Percentiles rank a stretch among this genome's conserved stretches.
These are phyloP conservation scores for Tetragnatha montana DNA, from an alignment of 2,888 invertebrate species.

Conservation along the genomic window DNA sequence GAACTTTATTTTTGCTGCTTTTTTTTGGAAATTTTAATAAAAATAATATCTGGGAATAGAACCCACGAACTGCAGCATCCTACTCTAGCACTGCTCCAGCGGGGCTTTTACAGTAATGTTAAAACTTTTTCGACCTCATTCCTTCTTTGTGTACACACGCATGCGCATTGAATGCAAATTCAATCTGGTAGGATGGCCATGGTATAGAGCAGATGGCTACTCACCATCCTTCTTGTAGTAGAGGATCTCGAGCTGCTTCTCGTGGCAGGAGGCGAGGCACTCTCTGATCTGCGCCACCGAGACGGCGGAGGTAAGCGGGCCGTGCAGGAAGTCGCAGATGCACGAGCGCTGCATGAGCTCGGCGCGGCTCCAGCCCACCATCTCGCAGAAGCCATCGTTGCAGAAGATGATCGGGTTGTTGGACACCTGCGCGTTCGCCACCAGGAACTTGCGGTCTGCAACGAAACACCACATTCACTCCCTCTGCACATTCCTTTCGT, in stretches of 20 bases:
- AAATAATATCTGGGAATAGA: too few relatives aligned
- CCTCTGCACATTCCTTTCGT: not conserved
- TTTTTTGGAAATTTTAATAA: too few relatives aligned
- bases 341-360: conserved; percentile 88
- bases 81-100: too few relatives aligned
- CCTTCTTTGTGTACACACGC: too few relatives aligned
- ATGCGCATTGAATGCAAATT: too few relatives aligned
- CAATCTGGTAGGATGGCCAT: not conserved
- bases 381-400: conserved; percentile 88
- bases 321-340: conserved; percentile 87
- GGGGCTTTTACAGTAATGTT: too few relatives aligned
- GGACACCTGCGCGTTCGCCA: conserved; percentile 85
- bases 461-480: not conserved
- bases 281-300: conserved; percentile 84
- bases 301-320: conserved; percentile 85
- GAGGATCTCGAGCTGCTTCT: conserved; percentile 86
- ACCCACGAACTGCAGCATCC: too few relatives aligned
- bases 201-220: conserved; percentile 73
- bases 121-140: too few relatives aligned
- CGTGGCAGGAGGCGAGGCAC: conserved; percentile 83
- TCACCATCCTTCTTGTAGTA: conserved; percentile 89
- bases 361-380: conserved; percentile 85
- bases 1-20: too few relatives aligned
- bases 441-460: conserved; percentile 88
- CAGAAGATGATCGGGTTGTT: conserved; percentile 87